Percentiles rank a stretch among this genome's conserved stretches.
Evolutionary conservation across 2,797 vertebrate species (phyloP).

Genomic region (Antrozous pallidus): DNA sequence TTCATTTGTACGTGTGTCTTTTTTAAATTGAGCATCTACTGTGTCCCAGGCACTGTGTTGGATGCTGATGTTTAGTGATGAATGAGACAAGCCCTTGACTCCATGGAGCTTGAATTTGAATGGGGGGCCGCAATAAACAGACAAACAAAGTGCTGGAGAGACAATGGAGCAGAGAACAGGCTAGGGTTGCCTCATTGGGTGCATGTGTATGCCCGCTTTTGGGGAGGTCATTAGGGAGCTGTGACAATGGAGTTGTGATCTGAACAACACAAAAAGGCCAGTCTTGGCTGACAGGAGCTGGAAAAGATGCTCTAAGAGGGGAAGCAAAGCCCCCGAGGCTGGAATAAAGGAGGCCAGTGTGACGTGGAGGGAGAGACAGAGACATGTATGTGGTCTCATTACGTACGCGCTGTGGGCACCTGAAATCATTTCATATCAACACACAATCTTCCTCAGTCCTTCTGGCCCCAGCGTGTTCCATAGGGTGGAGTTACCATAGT

Average conservation of each 20-base stretch:
- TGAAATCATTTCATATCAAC: background rate
- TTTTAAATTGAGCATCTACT: background rate
- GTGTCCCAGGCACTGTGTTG: background rate
- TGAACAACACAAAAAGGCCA: background rate
- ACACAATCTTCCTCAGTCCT: background rate
- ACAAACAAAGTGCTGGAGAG: background rate
- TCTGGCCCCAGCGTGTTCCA: fast-evolving
- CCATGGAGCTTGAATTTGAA: background rate
- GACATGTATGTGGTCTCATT: background rate
- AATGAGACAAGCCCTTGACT: background rate
- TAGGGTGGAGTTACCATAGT: background rate
- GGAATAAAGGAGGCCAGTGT: background rate
- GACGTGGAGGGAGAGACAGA: background rate
- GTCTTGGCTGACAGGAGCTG: background rate
- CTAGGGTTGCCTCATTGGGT: background rate
- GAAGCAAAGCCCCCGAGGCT: background rate
- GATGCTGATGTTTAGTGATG: background rate
- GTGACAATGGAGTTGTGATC: too few relatives aligned
- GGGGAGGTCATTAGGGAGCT: background rate
- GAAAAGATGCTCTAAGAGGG: background rate
- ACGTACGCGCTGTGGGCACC: background rate
- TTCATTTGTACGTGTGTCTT: background rate
- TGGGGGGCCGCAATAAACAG: background rate
- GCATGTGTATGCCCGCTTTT: background rate
- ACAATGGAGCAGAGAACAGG: background rate